These are phyloP conservation scores for Drosophila prosaltans DNA, from an alignment of 1,140 invertebrate genomes.

Conservation along the genomic window DNA sequence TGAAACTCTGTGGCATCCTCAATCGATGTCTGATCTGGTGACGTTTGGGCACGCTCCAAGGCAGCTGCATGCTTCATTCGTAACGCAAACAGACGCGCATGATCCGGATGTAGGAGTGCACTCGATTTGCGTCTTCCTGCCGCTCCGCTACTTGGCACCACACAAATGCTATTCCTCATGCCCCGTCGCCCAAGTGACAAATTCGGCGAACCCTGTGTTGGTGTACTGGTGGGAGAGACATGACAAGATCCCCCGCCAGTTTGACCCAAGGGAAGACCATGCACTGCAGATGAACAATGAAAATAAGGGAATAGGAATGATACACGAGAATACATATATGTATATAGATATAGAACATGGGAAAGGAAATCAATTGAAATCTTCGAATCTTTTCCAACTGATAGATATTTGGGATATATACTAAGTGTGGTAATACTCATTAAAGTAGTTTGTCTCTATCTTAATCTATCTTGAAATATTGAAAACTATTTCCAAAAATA, in stretches of 20 bases:
- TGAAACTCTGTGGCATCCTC: constrained; percentile 82
- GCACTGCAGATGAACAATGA: constrained; percentile 22
- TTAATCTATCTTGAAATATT: too few relatives aligned
- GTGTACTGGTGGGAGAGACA: constrained; percentile 76
- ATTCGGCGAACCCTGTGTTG: constrained; percentile 83
- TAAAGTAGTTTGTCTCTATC: too few relatives aligned
- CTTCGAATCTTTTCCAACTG: too few relatives aligned
- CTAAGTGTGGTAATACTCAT: too few relatives aligned
- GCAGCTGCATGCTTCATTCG: constrained; percentile 84
- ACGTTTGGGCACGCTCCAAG: constrained; percentile 80
- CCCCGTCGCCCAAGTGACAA: constrained; percentile 73
- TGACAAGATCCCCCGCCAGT: constrained; percentile 78
- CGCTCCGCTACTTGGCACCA: constrained; percentile 50
- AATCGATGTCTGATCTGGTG: constrained; percentile 81
- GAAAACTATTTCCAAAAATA: too few relatives aligned
- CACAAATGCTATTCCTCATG: constrained; percentile 73
- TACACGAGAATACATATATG: too few relatives aligned
- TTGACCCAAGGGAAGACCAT: constrained; percentile 52
- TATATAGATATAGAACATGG: too few relatives aligned
- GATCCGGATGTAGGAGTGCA: constrained; percentile 87
- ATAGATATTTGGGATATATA: too few relatives aligned
- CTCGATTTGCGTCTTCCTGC: constrained; percentile 85
- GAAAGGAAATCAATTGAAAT: too few relatives aligned
- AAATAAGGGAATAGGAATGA: background rate
- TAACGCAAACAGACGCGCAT: constrained; percentile 85